Evolutionary conservation across 1,140 invertebrate genomes (phyloP).

Genomic region (Drosophila pruinosa): DNA sequence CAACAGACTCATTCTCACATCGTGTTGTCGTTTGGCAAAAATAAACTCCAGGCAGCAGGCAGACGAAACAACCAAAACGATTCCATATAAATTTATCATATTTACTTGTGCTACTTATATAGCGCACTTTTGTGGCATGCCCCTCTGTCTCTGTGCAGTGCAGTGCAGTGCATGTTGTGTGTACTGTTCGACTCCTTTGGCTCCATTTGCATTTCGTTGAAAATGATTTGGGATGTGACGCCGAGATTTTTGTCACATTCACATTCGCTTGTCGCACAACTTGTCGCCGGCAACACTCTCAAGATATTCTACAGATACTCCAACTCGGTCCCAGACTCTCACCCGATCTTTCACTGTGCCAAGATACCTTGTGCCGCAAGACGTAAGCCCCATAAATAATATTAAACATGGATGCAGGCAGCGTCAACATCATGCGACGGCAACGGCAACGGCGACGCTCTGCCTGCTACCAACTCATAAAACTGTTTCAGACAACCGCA

Average conservation of each 20-base stretch:
- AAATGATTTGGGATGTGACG: conserved; percentile 78
- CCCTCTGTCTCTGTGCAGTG: too few species aligned
- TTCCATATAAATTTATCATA: conserved; percentile 75
- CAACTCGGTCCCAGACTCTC: conserved; percentile 28
- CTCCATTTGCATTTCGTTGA: conserved; percentile 60
- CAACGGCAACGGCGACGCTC: conserved; percentile 33
- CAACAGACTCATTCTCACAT: conserved; percentile 76
- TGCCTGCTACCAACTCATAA: conserved; percentile 75
- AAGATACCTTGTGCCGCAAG: conserved; percentile 52
- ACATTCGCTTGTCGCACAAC: conserved; percentile 52
- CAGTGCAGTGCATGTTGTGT: neutral
- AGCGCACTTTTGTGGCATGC: conserved; percentile 22
- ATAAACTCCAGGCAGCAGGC: conserved; percentile 1
- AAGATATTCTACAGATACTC: neutral
- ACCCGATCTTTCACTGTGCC: conserved; percentile 51
- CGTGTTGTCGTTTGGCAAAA: conserved; percentile 33
- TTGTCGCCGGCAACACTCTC: conserved; percentile 37
- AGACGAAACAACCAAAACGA: conserved; percentile 38
- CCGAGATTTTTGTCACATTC: conserved; percentile 72
- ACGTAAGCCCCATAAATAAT: conserved; percentile 74
- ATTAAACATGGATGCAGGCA: conserved; percentile 71
- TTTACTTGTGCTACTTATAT: conserved; percentile 47
- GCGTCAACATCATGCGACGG: conserved; percentile 42
- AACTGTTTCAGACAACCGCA: conserved; percentile 56
- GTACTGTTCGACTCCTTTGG: conserved; percentile 4